Base-by-base conservation (phyloP, 2,888 invertebrate species). In the Autographa gamma region DNA sequence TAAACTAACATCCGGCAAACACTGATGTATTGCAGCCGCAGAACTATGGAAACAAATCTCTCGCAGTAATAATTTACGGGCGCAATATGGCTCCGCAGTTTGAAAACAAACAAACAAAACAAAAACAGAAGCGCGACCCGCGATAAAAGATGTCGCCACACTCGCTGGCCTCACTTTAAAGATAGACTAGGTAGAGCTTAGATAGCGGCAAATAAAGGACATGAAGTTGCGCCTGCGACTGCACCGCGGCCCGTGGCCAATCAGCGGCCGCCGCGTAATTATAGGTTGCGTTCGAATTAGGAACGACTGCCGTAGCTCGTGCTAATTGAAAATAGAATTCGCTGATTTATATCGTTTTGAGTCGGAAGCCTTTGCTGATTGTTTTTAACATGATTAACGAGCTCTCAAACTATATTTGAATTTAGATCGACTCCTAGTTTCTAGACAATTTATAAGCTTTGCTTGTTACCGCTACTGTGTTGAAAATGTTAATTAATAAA, bases 31-130 rank as follows among this genome's bases (percentile, higher is more conserved):
- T 89, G 92, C 92, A 87, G 92, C 94, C 94, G 90, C 94, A 92
- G 90, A 91, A 92, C 94, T 94, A 93, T 95, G 93, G 94, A 93
- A 93, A 94, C 95, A 95, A 95, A 94, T 95, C 94, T 94, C 93
- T 91, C 91, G 85, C 88, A 84, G 91, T 88, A 91, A 95, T 94
- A 94, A 95, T 93, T 95, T 93, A 95, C 92, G 90, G 89, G 90
- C 91, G 92, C 94, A 93, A 93, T 94, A 93, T 94, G 92, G 92
- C 89, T 85, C 86, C 90, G 89, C 91, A 91, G 89, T 92, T 92
- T 87, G 89, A 92, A 93, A 92, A 92, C 93, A 92, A 92, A 92
- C 89, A 89, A 89, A 91, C 90, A 90, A 89, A 91, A 91, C 90
- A 89, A 92, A 92, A 92, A 92, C 92, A 91, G 91, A 88, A 92